Evolutionary conservation across 2,113 vertebrate species (phyloP), one percentile per base, ranked within the genome.

Genomic region (Onychostruthus taczanowskii): DNA sequence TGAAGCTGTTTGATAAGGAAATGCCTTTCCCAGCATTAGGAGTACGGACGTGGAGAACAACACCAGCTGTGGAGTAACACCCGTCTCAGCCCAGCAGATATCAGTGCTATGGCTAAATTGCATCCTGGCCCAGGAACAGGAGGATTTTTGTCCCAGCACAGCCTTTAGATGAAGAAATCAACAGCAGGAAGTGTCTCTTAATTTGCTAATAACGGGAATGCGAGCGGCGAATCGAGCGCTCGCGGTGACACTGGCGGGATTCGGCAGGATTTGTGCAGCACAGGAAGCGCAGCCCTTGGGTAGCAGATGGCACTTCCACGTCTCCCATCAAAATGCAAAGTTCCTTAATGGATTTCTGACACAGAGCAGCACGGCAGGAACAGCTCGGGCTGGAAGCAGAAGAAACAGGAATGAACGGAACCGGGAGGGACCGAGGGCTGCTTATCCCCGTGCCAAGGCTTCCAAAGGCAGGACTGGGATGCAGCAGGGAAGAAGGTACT

Each of bases 151-250:
- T 97, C 96, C 96, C 94, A 53, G 81, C 66, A 39, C 53, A 95
- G 90, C 69, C 75, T 97, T 97, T 95, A 93, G 84, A 91, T 59
- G 96, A 96, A 93, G 92, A 96, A 96, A 97, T 96, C 84, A 86
- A 53, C 93, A 94, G 96, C 94, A 44, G 93, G 93, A 95, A 91
- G 78, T 67, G 49, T 58, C 92, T 97, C 92, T 98, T 97, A 96
- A 97, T 98, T 98, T 97, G 97, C 96, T 97, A 97, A 97, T 97
- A 96, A 97, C 63, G 69, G 89, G 96, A 84, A 97, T 58, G 78
- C 10, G 67, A 93, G 77, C 14, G n/a, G 92, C 47, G n/a, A 89
- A 96, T 94, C 56, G 87, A 74, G 79, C 83, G 33, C 87, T 91
- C n/a, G 90, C 78, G 9, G 94, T 90, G 97, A 94, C 96, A 81